Evolutionary conservation across 1,140 invertebrate genomes (phyloP), one percentile per base, ranked within the genome.

Genomic region (Daktulosphaira vitifoliae): DNA sequence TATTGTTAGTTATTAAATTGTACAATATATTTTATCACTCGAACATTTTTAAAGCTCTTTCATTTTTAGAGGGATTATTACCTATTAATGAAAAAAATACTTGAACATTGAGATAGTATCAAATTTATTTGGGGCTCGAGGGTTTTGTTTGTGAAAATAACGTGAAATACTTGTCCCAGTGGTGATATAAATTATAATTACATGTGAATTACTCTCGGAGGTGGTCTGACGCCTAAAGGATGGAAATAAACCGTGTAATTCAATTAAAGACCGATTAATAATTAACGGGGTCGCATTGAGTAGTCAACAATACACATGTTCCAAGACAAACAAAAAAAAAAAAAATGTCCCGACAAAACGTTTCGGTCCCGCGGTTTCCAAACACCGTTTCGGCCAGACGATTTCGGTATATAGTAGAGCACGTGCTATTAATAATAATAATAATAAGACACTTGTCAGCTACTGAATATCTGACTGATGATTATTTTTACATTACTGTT

Each of bases 181-280:
- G n/a, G n/a, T n/a, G n/a, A n/a, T n/a, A n/a, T n/a, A n/a, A n/a
- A n/a, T n/a, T n/a, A n/a, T n/a, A n/a, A n/a, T n/a, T n/a, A n/a
- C n/a, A 33, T 6, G 11, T 33, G 11, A 33, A 33, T 33, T 33
- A 33, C 29, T 33, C 29, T 33, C 29, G 29, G 29, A 33, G 29
- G 29, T 6, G 29, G 29, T 33, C 29, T 33, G 18, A 46, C 56
- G 56, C 53, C 38, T 33, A 33, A 33, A 39, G 53, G 39, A 62
- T 46, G 26, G 42, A 62, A 62, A 62, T 62, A 62, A 62, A 62
- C 56, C 56, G 42, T 62, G 42, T 62, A 62, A 62, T 62, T 62
- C 56, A 62, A 62, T 62, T 62, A 62, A 62, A 62, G 56, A 62
- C 56, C 56, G 56, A 62, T 62, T 62, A 62, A 62, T 62, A 62